Base-by-base conservation (phyloP, 2,797 vertebrate genomes). In the Periparus ater region DNA sequence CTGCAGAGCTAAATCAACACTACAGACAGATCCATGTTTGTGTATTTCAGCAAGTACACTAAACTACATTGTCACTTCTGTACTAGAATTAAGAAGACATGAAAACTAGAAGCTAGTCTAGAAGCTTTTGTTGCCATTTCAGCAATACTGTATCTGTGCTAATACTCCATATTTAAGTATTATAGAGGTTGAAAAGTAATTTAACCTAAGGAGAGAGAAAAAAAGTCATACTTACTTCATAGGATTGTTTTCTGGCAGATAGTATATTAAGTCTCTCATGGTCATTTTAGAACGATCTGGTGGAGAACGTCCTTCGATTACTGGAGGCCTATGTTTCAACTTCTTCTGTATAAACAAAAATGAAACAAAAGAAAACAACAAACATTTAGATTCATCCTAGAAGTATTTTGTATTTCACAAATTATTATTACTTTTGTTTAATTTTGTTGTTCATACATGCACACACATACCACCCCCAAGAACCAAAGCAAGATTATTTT, bases 261-360 rank as follows among this genome's bases (percentile, higher is more conserved):
- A 99, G 95, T 99, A 99, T 96, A 99, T 99, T 50, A 99, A 98
- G 89, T 99, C 99, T 95, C 99, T 98, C 99, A 99, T 99, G 40
- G 98, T 99, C 99, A 99, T 99, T 98, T 99, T 99, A 93, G 99
- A 97, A 82, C 98, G 99, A 97, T 99, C 99, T 90, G 98, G 97
- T 61, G 95, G 97, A 53, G 65, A 80, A 61, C 83, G 93, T 50
- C 95, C 98, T 97, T 99, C 98, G 58, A 97, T 98, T 68, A 93
- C 0, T 17, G 91, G 95, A 51, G 88, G 78, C 57, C 98, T 98
- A 22, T 91, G 89, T 97, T 98, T 98, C 97, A 98, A 98, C 21
- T 97, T 93, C 95, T 98, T 98, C 98, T 99, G 34, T 12, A 97
- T 9, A 98, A 60, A 96, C 62, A 78, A 82, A 85, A 38, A 93